Conservation (phyloP, 1,140 invertebrate species). For the Eulimnadia texana region DNA sequence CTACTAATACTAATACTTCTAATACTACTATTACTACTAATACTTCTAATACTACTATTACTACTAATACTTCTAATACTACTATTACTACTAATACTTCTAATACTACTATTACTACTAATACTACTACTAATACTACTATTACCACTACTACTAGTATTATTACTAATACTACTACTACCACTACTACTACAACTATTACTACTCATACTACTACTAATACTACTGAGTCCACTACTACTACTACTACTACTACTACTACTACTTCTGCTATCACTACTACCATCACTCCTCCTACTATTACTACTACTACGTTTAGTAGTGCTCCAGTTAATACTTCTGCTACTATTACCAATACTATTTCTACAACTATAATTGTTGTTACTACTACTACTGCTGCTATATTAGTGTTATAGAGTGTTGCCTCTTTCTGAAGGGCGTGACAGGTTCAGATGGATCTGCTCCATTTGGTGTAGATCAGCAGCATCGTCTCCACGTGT, state of each 20-base stretch:
- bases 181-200: not conserved
- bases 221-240: not conserved
- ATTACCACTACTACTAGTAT: not conserved
- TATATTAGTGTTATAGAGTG: not conserved
- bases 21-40: not conserved
- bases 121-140: too few species aligned
- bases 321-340: not conserved
- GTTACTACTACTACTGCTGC: not conserved
- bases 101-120: not conserved
- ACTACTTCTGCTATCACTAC: not conserved
- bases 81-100: not conserved
- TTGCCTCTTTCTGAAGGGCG: slow-evolving; percentile 57
- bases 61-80: not conserved
- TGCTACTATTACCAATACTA: not conserved
- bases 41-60: not conserved
- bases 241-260: not conserved
- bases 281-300: too few species aligned
- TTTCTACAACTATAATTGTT: not conserved
- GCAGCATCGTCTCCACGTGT: slow-evolving; percentile 38
- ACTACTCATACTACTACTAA: too few species aligned
- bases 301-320: not conserved
- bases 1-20: not conserved
- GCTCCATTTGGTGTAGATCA: slow-evolving; percentile 43
- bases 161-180: not conserved
- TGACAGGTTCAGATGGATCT: slow-evolving; percentile 62